Conservation (phyloP, 1,140 invertebrate species). For the Thalassaphorura encarpata region DNA sequence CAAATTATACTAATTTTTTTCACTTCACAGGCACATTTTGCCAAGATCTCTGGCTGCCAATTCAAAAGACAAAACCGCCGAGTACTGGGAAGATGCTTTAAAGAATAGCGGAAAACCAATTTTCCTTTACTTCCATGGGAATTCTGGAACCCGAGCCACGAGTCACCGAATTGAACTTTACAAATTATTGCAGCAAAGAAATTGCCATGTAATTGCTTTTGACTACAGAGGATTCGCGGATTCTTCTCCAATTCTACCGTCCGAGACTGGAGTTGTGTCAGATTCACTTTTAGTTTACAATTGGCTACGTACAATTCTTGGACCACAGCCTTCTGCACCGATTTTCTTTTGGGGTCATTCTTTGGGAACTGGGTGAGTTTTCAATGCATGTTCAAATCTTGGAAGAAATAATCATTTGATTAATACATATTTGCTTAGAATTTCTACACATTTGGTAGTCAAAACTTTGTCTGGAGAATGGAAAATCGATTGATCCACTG, state of each 20-base stretch:
- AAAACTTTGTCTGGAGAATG: slow-evolving; percentile 42
- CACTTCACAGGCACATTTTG: not conserved
- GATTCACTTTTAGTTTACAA: slow-evolving; percentile 67
- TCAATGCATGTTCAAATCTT: not conserved
- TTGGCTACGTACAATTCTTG: slow-evolving; percentile 53
- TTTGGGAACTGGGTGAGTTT: slow-evolving; percentile 54
- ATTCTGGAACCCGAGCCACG: slow-evolving; percentile 70
- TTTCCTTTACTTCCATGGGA: slow-evolving; percentile 77
- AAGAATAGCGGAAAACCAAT: not conserved
- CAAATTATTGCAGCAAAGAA: slow-evolving; percentile 58
- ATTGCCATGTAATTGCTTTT: slow-evolving; percentile 77
- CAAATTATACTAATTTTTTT: not conserved
- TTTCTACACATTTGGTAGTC: slow-evolving; percentile 51
- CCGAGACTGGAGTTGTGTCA: slow-evolving; percentile 70
- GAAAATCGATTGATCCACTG: not conserved
- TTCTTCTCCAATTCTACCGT: slow-evolving; percentile 56
- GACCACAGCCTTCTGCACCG: slow-evolving; percentile 36
- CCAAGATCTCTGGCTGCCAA: not conserved
- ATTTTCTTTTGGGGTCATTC: slow-evolving; percentile 85
- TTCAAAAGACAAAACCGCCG: not conserved
- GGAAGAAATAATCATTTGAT: not conserved
- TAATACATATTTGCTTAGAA: slow-evolving; percentile 37
- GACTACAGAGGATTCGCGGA: slow-evolving; percentile 92
- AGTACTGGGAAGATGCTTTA: not conserved
- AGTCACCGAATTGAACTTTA: slow-evolving; percentile 74